These are phyloP conservation scores for Eledona agricola DNA, from an alignment of 2,888 invertebrate species.

Conservation along the genomic window DNA sequence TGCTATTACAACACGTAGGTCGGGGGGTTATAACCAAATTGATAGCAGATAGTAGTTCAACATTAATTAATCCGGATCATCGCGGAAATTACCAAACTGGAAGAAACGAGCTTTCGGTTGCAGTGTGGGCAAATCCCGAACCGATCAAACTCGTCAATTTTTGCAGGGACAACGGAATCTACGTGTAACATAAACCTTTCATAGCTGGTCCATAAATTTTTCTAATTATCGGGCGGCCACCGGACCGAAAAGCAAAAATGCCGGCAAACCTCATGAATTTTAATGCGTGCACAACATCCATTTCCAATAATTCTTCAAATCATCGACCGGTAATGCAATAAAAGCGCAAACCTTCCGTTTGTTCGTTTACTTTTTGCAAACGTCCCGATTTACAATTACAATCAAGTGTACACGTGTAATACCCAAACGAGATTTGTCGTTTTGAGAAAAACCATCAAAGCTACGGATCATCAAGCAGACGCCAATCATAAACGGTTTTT, in stretches of 20 bases:
- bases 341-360: conserved; percentile 31
- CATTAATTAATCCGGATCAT: conserved; percentile 27
- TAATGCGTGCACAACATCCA: conserved; percentile 21
- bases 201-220: too few species aligned
- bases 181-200: too few species aligned
- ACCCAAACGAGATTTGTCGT: conserved; percentile 24
- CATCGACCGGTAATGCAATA: conserved; percentile 29
- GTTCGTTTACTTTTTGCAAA: conserved; percentile 30
- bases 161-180: too few species aligned
- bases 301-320: conserved; percentile 36
- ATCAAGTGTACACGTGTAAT: conserved; percentile 24
- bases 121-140: too few species aligned
- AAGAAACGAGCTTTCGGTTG: conserved; percentile 21
- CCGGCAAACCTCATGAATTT: conserved; percentile 24
- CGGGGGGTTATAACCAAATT: conserved; percentile 10
- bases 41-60: conserved; percentile 20
- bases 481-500: conserved; percentile 52
- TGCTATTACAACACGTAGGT: conserved; percentile 15
- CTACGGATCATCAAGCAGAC: conserved; percentile 50
- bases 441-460: conserved; percentile 24
- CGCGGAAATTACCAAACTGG: conserved; percentile 24
- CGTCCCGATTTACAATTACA: conserved; percentile 34
- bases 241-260: background rate
- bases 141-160: too few species aligned
- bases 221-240: background rate